Base-by-base conservation (phyloP, 2,888 invertebrate species). In the Drosophila picticornis region DNA sequence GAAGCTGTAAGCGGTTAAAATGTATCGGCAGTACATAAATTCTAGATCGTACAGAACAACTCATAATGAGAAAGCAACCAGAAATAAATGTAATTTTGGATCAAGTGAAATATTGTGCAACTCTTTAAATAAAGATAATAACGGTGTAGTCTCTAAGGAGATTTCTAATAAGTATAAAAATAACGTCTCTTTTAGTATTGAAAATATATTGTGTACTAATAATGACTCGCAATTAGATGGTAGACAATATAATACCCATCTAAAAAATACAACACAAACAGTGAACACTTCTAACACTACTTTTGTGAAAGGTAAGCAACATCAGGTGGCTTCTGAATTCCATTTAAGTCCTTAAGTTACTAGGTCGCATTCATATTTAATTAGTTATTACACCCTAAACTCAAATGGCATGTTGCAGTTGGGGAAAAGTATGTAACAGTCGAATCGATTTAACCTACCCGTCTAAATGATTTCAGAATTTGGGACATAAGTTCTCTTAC, bases 171-270 rank as follows among this genome's bases (percentile, higher is more conserved):
- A 22, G 6, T 48, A 29, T 27, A 58, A 53, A 19, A n/a, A 48
- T 16, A 31, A 29, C 25, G 51, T 53, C 16, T 59, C 76, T 19
- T 76, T 76, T 62, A 76, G 76, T 68, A 76, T 76, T 56, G 76
- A 76, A 2, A 76, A 80, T 43, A 76, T 76, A 16, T 52, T 80
- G 59, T 80, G 59, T 16, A 46, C 22, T 19, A 63, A 79, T n/a
- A 67, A 75, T 10, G 48, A 63, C 2, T 40, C 52, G 10, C 51
- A 56, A 11, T 11, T 31, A 2, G 36, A 56, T 29, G 46, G 11
- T 25, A 27, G 13, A n/a, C 36, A 50, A 31, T 43, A 27, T 9
- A 50, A 38, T 31, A 27, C 16, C n/a, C 43, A 27, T 27, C 13
- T 4, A 2, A 68, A 69, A 55, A 31, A 46, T 31, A 31, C 36